Percentiles rank a stretch among this genome's conserved stretches.
These are phyloP conservation scores for Turritopsis rubra DNA, from an alignment of 30 jellyfish, hydroid and myxozoan species.

Conservation along the genomic window DNA sequence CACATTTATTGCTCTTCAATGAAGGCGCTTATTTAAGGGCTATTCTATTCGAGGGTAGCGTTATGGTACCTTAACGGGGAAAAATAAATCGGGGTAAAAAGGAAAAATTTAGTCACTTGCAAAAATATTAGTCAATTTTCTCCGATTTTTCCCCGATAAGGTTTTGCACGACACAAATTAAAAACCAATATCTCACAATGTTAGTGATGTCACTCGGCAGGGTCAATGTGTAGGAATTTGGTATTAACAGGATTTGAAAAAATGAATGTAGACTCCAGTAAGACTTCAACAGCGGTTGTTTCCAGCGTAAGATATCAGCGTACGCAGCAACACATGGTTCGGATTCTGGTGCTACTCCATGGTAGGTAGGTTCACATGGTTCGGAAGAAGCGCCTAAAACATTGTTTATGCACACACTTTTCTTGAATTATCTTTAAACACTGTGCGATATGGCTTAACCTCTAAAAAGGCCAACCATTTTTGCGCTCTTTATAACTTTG, in stretches of 20 bases:
- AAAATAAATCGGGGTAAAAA: no score
- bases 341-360: conserved; percentile 22
- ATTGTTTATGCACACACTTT: neutral
- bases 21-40: no score
- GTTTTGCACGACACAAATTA: no score
- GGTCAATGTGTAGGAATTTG: conserved; percentile 18
- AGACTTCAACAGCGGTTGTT: conserved; percentile 9
- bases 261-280: conserved; percentile 42
- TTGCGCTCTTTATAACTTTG: no score
- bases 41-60: no score
- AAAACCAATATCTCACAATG: conserved; percentile 11
- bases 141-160: no score
- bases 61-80: no score
- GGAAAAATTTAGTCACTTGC: no score
- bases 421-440: neutral
- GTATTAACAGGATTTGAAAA: neutral
- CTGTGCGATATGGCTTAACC: neutral
- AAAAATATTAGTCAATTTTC: no score
- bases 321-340: conserved; percentile 23
- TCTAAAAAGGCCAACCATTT: no score
- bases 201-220: neutral
- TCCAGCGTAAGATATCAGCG: conserved; percentile 1
- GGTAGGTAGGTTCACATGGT: conserved; percentile 4
- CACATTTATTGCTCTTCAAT: no score
- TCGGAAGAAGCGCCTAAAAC: conserved; percentile 10